Percentiles rank a stretch among this genome's conserved stretches.
Evolutionary conservation across 2,113 vertebrate species (phyloP).

Genomic region (Varanus salvator): DNA sequence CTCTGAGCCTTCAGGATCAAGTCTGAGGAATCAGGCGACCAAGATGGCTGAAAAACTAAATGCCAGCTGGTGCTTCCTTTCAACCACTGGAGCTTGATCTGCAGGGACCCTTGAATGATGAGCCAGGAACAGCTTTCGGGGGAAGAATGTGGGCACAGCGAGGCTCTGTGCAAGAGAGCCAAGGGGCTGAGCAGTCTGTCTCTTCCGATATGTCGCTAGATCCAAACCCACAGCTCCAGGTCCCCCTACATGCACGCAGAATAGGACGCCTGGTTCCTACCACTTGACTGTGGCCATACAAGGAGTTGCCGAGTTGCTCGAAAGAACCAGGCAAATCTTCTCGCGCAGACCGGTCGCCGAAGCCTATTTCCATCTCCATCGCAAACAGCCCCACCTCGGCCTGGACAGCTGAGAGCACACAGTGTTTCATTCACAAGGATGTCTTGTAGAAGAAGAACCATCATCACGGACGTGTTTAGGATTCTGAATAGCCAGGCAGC

Average conservation of each 20-base stretch:
- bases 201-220: neutral
- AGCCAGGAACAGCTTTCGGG: too few species aligned
- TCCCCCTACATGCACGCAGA: neutral
- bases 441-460: neutral
- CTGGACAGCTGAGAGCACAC: neutral
- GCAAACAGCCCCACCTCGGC: neutral
- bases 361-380: neutral
- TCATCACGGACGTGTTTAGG: slow-evolving; percentile 12
- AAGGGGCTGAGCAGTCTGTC: neutral
- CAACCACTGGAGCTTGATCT: neutral
- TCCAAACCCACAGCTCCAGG: neutral
- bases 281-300: too few species aligned
- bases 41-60: neutral
- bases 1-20: neutral
- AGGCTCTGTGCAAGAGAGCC: too few species aligned
- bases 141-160: too few species aligned
- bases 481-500: neutral
- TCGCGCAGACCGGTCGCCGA: neutral
- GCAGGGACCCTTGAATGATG: neutral
- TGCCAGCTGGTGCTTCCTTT: neutral
- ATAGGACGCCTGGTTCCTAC: neutral
- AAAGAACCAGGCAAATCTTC: neutral
- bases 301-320: neutral
- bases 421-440: neutral
- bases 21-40: neutral